Base-by-base conservation (phyloP, 1,140 invertebrate species). In the Camponotus vicinus region DNA sequence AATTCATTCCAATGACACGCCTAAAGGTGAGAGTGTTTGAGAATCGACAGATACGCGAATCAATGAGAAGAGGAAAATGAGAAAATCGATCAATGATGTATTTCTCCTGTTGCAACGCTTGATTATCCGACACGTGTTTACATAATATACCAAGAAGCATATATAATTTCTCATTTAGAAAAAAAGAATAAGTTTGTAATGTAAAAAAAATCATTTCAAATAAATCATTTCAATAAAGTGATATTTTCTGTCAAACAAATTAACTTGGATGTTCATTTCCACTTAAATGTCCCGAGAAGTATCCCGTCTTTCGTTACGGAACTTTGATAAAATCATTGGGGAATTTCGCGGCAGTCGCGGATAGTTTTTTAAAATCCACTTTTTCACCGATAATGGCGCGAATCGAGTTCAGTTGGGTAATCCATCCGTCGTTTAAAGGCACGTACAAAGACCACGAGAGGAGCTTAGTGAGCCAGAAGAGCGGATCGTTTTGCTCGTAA, bases 361-460 rank as follows among this genome's bases (percentile, higher is more conserved):
- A 45, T 64, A 66, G n/a, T 27, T 21, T 52, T 63, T 69, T 66
- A 66, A 78, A 49, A 78, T 66, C 15, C 3, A n/a, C 34, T 66
- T 67, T 78, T 85, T 66, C 49, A 52, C 15, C 61, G 71, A 45
- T 66, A 77, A 77, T 66, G 73, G 63, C 59, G 45, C 66, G 66
- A 83, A 59, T 86, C 84, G 27, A 15, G 52, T 70, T 59, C 37
- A n/a, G 66, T 70, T 40, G 34, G 32, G 67, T 83, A 71, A 82
- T 85, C 49, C 37, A 40, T 77, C 59, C 45, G 11, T 61, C 77
- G 42, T 82, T 82, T 27, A 57, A 82, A 42, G 49, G 64, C 21
- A 82, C 55, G 34, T 71, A 64, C 67, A 78, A 78, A 57, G 61
- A 78, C 37, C 34, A 78, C 49, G 49, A 21, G 34, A 67, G 49